phyloP scores from a whole-genome alignment of 2,888 invertebrate genomes.

The Papilio protenor region DNA sequence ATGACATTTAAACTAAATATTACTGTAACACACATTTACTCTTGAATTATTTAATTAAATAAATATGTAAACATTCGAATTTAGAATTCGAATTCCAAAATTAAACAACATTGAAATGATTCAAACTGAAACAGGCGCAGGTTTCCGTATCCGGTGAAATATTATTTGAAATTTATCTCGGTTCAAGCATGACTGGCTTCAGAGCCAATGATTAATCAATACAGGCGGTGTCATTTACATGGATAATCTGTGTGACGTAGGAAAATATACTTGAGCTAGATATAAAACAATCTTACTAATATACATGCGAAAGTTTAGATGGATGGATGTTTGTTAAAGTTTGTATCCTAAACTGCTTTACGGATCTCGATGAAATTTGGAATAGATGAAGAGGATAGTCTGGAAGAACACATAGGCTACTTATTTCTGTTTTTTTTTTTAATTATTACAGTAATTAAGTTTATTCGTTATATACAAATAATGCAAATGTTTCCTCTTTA shows the following conservation, averaged over 20 bases:
- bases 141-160: constrained; percentile 5
- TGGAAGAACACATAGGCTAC: too few relatives aligned
- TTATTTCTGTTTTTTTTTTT: too few relatives aligned
- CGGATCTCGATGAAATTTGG: too few relatives aligned
- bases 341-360: too few relatives aligned
- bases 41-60: not conserved
- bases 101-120: not conserved
- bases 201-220: constrained; percentile 21
- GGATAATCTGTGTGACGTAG: constrained; percentile 7
- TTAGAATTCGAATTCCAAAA: not conserved
- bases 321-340: too few relatives aligned
- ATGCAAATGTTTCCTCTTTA: too few relatives aligned
- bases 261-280: constrained; percentile 5
- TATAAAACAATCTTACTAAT: not conserved
- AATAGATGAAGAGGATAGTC: too few relatives aligned
- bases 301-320: too few relatives aligned
- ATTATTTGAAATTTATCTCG: constrained; percentile 23
- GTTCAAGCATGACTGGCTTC: constrained; percentile 10
- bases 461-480: too few relatives aligned
- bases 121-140: not conserved
- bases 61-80: not conserved
- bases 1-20: too few relatives aligned
- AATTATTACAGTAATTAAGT: too few relatives aligned
- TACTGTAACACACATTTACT: not conserved
- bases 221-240: constrained; percentile 10